Evolutionary conservation across 2,113 vertebrate species (phyloP).

Genomic region (Aythya baeri): DNA sequence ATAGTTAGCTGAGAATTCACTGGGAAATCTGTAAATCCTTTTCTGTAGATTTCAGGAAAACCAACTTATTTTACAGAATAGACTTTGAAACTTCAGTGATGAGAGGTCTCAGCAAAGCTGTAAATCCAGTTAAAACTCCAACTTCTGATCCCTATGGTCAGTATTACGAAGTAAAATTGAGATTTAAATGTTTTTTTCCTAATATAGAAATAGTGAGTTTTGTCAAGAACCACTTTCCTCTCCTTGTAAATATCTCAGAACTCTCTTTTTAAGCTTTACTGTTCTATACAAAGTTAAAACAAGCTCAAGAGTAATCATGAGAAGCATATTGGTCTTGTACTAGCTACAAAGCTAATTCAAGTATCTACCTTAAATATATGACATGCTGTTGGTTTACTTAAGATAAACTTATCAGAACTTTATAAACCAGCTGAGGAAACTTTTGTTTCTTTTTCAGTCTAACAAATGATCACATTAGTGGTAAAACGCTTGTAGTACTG

Average conservation of each 20-base stretch:
- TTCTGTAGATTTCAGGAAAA: background rate
- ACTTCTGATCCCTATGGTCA: background rate
- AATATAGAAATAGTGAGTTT: background rate
- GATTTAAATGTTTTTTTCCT: background rate
- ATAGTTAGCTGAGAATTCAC: background rate
- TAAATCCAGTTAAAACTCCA: background rate
- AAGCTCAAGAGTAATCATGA: conserved; percentile 3
- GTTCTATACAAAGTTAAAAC: conserved; percentile 44
- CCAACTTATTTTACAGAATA: background rate
- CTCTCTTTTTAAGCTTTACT: conserved; percentile 26
- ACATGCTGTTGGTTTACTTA: conserved; percentile 7
- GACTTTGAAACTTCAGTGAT: background rate
- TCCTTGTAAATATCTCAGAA: background rate
- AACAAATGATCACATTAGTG: conserved; percentile 15
- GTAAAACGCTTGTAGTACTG: background rate
- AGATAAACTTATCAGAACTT: background rate
- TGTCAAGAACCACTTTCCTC: background rate
- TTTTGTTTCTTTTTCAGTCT: conserved; percentile 21
- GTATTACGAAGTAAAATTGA: background rate
- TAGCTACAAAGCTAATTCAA: conserved; percentile 32
- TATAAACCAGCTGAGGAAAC: background rate
- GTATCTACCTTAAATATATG: conserved; percentile 46
- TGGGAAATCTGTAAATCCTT: background rate
- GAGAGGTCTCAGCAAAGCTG: background rate
- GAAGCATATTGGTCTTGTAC: background rate